Conservation (phyloP, 2,888 invertebrate genomes). For the Byasa hedistus region DNA sequence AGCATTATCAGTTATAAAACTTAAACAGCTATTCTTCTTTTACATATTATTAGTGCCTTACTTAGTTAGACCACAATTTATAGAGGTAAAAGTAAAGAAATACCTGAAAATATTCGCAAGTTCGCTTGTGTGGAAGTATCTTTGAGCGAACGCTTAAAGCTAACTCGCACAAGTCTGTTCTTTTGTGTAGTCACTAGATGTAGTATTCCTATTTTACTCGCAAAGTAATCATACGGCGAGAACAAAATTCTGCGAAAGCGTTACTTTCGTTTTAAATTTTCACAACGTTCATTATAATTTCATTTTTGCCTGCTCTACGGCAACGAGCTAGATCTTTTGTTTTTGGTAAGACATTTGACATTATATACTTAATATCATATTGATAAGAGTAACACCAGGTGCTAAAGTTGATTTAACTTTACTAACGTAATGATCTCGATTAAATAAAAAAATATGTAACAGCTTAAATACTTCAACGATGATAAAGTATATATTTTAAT, state of each 20-base stretch:
- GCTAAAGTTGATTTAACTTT: no score
- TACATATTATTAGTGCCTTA: neutral
- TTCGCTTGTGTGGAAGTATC: neutral
- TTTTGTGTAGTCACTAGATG: neutral
- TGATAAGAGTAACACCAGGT: no score
- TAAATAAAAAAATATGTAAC: no score
- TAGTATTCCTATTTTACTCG: neutral
- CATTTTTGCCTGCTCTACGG: neutral
- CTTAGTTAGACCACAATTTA: neutral
- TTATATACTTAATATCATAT: no score
- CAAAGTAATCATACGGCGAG: neutral
- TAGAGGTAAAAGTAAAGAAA: neutral
- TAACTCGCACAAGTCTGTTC: neutral
- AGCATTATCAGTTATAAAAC: no score
- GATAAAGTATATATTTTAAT: no score
- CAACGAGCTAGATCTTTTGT: neutral
- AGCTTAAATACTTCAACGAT: no score
- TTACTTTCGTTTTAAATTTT: neutral
- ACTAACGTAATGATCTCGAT: no score
- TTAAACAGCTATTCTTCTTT: no score
- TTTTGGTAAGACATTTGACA: neutral
- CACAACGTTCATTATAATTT: neutral
- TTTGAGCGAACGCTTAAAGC: conserved; percentile 2
- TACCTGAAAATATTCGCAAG: neutral
- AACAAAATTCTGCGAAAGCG: neutral